Base-by-base conservation (phyloP, 2,888 invertebrate genomes). In the Sesia apiformis region DNA sequence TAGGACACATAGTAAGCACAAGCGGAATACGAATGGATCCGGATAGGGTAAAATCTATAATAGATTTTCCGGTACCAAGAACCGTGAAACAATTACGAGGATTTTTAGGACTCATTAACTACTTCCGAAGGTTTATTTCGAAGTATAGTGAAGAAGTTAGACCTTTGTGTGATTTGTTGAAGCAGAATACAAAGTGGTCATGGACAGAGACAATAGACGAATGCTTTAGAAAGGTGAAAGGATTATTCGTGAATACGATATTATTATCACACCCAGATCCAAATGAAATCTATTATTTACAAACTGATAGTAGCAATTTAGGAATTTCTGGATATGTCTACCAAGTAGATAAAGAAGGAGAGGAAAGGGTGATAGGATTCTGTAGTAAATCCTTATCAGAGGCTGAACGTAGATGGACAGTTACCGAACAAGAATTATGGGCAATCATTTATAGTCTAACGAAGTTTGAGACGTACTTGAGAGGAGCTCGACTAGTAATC, bases 361-460 rank as follows among this genome's bases (percentile, higher is more conserved):
- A 64, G 1, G 40, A 55, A 23, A 56, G 49, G 49, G 49, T 63
- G 0, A 39, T 65, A 5, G 62, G 63, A 0, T 66, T 57, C 41
- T 52, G 56, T 56, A 67, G 66, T 53, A 63, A 55, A 50, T 41
- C 54, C 0, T 55, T 65, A 46, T 62, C 51, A 5, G 57, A 58
- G 0, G 52, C 62, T 0, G 55, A 64, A 51, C 40, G 56, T 8
- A 62, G 55, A 8, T 65, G 65, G 67, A 63, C 65, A 0, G 62
- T 64, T 0, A 62, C 64, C 0, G 65, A 68, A 52, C 59, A 64
- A n/a, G 65, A 66, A 51, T 60, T 66, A 49, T 65, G 49, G n/a
- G 55, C 66, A 0, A 53, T 67, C 0, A 64, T 67, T 3, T 53
- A 49, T 51, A 61, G 62, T 39, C 54, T 67, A 8, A 38, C 56